A percentile compares a stretch with the other conserved stretches of the same genome.
phyloP scores from a whole-genome alignment of 2,113 vertebrate species.

The Seriola quinqueradiata region DNA sequence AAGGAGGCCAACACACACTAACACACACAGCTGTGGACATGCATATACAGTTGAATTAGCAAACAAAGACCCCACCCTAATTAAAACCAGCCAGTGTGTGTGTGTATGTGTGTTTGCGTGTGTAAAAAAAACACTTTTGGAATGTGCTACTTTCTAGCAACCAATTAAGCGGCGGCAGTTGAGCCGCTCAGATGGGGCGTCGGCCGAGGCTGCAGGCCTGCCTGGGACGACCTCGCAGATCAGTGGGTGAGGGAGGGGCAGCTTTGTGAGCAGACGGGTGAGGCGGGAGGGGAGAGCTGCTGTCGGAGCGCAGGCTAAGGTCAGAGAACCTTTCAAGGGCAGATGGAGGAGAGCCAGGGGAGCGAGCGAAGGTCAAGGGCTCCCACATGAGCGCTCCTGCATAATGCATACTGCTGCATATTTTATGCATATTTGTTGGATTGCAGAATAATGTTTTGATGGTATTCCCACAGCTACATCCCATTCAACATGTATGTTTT shows the following conservation, averaged over 20 bases:
- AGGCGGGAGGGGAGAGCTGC: background rate
- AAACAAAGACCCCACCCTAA: constrained; percentile 50
- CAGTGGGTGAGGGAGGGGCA: background rate
- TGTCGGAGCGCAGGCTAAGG: background rate
- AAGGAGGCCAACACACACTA: background rate
- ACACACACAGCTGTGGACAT: constrained; percentile 23
- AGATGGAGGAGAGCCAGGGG: constrained; percentile 28
- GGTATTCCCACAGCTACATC: background rate
- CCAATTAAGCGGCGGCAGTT: constrained; percentile 68
- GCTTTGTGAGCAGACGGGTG: background rate
- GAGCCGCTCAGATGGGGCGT: constrained; percentile 31
- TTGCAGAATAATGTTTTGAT: constrained; percentile 25
- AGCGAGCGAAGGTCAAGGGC: constrained; percentile 36
- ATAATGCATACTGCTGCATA: constrained; percentile 54
- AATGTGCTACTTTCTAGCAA: constrained; percentile 83
- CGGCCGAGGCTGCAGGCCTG: background rate
- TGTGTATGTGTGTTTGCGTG: constrained; percentile 9
- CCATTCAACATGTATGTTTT: constrained; percentile 19
- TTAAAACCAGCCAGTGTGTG: constrained; percentile 49
- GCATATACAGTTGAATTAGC: constrained; percentile 17
- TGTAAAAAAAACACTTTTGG: constrained; percentile 72
- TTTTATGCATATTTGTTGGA: constrained; percentile 57
- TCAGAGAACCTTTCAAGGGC: constrained; percentile 35
- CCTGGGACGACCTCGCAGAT: background rate
- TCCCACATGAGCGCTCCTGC: constrained; percentile 28